Base-by-base conservation (phyloP, 2,113 vertebrate species). In the Lepisosteus oculatus region DNA sequence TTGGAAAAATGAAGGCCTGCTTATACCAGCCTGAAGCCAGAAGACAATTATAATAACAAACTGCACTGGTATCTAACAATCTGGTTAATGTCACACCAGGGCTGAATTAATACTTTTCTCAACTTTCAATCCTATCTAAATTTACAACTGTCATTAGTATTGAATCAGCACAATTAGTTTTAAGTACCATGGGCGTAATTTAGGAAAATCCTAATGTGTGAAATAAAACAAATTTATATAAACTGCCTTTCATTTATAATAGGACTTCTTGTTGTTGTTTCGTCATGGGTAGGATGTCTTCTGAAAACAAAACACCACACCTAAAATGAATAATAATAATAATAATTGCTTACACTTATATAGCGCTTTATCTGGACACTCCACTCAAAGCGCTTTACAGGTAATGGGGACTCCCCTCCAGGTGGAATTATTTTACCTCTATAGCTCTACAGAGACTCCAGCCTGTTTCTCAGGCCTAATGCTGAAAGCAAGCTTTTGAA, bases 141-240 rank as follows among this genome's bases (percentile, higher is more conserved):
- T 69, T 44, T 55, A 61, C 13, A 12, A 41, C 54, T 44, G 45
- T 64, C 61, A 74, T 74, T 57, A 74, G 69, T 74, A 74, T 74
- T 56, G 69, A 70, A 74, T 70, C 61, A 70, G 73, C 11, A 0
- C 73, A 45, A 74, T 69, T 74, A n/a, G 69, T 74, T 69, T 69
- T 9, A 70, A 70, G 57, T 69, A 61, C 59, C 72, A 64, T 67
- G 63, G 55, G 55, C 59, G 41, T 56, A 2, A 17, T 70, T 64
- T 74, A 67, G 69, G 3, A 73, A 56, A 45, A 43, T 56, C 70
- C 56, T 44, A 66, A 68, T 68, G 45, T 7, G 55, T 67, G 57
- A 55, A 62, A 63, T 65, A 43, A 74, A 74, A 67, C 61, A 42
- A 45, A 65, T 57, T 12, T 15, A 17, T 61, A 64, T n/a, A 70